Evolutionary conservation across 2,113 vertebrate species (phyloP).

Genomic region (Hemiscyllium ocellatum): DNA sequence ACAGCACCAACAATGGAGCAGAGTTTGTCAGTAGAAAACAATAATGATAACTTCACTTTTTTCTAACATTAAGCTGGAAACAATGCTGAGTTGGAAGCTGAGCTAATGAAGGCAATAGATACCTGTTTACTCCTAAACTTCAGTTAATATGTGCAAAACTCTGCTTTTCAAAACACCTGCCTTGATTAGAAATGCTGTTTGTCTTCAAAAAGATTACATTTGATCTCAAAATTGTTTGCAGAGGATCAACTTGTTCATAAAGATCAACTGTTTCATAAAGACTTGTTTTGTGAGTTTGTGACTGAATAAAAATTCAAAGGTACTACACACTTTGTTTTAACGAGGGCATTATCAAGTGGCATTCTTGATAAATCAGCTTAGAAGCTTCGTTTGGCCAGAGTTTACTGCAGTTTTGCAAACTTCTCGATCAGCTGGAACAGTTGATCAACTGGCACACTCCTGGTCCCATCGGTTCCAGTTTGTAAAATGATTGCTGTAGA

Average conservation of each 20-base stretch:
- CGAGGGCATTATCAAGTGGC: too few relatives aligned
- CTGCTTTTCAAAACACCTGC: not conserved
- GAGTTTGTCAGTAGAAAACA: not conserved
- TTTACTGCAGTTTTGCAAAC: too few relatives aligned
- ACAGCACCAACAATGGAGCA: not conserved
- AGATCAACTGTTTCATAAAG: not conserved
- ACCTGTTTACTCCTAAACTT: not conserved
- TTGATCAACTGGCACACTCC: too few relatives aligned
- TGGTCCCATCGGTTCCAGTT: too few relatives aligned
- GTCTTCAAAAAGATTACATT: not conserved
- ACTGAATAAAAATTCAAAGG: not conserved
- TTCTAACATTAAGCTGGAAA: not conserved
- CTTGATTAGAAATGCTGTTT: not conserved
- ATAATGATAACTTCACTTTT: not conserved
- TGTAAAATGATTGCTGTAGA: too few relatives aligned
- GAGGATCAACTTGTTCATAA: not conserved
- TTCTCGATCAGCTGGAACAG: too few relatives aligned
- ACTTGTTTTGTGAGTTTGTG: not conserved
- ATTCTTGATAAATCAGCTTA: too few relatives aligned
- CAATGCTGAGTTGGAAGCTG: not conserved
- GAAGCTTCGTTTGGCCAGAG: too few relatives aligned
- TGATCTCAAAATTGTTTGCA: not conserved
- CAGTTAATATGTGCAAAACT: not conserved
- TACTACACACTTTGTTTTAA: not conserved
- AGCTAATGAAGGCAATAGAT: not conserved